Evolutionary conservation across 2,888 invertebrate genomes (phyloP).

Genomic region (Metallyticus violacea): DNA sequence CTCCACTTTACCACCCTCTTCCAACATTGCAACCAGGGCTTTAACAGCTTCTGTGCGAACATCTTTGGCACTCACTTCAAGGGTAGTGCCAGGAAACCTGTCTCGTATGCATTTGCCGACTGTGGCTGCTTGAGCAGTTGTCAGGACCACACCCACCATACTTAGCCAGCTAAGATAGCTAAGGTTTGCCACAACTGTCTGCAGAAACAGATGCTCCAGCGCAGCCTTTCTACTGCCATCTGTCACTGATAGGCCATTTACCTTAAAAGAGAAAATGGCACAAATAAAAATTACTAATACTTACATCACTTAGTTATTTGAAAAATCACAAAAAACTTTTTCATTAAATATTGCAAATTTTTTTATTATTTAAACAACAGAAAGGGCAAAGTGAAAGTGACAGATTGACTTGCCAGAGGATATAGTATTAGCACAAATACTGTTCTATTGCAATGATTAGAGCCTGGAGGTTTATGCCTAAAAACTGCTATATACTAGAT

Average conservation of each 20-base stretch:
- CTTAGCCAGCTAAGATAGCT: constrained; percentile 46
- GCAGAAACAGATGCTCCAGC: constrained; percentile 46
- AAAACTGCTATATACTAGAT: too few relatives aligned
- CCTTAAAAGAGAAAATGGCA: not conserved
- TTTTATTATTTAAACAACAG: too few relatives aligned
- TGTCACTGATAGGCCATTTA: constrained; percentile 44
- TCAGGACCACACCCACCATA: constrained; percentile 44
- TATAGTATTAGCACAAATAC: too few relatives aligned
- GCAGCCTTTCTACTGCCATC: constrained; percentile 44
- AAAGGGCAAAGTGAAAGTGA: too few relatives aligned
- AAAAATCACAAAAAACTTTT: too few relatives aligned
- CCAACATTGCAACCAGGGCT: constrained; percentile 43
- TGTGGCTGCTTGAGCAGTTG: constrained; percentile 42
- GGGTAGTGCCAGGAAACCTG: constrained; percentile 43
- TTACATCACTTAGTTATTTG: too few relatives aligned
- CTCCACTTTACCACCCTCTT: constrained; percentile 45
- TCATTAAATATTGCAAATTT: too few relatives aligned
- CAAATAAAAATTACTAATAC: too few relatives aligned
- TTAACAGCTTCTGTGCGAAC: constrained; percentile 44
- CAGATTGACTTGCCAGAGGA: too few relatives aligned
- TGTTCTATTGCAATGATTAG: too few relatives aligned
- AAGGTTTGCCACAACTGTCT: constrained; percentile 41
- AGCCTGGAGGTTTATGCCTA: too few relatives aligned
- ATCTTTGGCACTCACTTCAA: constrained; percentile 46
- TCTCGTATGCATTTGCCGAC: constrained; percentile 46